Percentiles rank a stretch among this genome's conserved stretches.
phyloP scores from a whole-genome alignment of 2,113 vertebrate genomes.

The Microcebus murinus region DNA sequence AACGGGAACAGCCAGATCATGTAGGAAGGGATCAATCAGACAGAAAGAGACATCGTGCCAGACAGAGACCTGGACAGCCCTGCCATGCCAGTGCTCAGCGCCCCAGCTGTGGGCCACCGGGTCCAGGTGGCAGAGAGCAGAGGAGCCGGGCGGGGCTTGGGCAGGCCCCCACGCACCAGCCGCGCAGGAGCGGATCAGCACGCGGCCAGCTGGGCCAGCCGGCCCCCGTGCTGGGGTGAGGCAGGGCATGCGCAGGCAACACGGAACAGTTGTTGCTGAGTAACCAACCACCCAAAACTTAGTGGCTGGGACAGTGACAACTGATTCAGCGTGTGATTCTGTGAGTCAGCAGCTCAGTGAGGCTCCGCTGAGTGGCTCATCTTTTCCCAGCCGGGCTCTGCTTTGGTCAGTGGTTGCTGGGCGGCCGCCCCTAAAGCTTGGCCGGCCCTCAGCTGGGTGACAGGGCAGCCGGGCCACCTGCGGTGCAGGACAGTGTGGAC shows the following conservation, averaged over 20 bases:
- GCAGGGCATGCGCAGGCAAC: accelerated
- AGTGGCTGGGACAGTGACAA: neutral
- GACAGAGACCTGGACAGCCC: neutral
- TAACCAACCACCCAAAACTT: neutral
- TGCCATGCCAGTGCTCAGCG: accelerated
- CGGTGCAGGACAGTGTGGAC: neutral
- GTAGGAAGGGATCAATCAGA: neutral
- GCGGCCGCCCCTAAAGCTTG: too few relatives aligned
- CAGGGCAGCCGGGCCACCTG: neutral
- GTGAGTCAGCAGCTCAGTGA: accelerated
- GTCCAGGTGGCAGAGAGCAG: neutral
- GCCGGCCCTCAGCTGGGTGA: neutral
- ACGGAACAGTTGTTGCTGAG: accelerated
- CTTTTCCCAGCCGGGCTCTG: neutral
- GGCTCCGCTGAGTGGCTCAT: neutral
- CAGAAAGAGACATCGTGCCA: accelerated
- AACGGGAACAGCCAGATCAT: too few relatives aligned
- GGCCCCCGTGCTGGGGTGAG: neutral
- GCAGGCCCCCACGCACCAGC: neutral
- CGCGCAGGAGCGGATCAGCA: accelerated
- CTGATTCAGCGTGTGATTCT: neutral
- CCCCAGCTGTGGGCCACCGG: too few relatives aligned
- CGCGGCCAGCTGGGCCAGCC: accelerated
- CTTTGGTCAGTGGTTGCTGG: too few relatives aligned
- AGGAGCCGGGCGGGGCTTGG: too few relatives aligned